Percentiles rank a stretch among this genome's conserved stretches.
These are phyloP conservation scores for Penaeus japonicus DNA, from an alignment of 1,140 invertebrate genomes.

Conservation along the genomic window DNA sequence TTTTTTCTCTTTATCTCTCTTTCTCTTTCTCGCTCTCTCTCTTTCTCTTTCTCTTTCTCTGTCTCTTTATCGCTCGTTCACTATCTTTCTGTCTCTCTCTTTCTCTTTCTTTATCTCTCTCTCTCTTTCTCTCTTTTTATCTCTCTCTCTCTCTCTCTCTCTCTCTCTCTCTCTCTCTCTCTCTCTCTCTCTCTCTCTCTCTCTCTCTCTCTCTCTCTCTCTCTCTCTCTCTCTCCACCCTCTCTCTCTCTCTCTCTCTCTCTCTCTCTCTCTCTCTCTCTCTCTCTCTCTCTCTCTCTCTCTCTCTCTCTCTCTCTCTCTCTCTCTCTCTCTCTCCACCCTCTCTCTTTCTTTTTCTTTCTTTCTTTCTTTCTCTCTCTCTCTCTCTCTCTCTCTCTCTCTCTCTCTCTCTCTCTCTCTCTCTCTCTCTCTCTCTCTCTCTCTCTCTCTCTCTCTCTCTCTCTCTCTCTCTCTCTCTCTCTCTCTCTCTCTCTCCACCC, in stretches of 20 bases:
- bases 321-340: no score
- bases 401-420: no score
- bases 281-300: neutral
- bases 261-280: neutral
- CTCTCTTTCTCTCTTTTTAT: neutral
- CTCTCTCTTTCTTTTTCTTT: neutral
- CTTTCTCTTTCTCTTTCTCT: neutral
- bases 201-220: neutral
- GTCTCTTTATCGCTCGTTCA: neutral
- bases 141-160: neutral
- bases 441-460: no score
- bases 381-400: no score
- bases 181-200: no score
- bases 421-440: no score
- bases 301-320: no score
- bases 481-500: no score
- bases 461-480: no score
- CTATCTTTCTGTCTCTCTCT: neutral
- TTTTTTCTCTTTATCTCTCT: no score
- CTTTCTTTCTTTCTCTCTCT: no score
- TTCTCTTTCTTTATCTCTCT: neutral
- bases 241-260: neutral
- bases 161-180: neutral
- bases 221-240: no score
- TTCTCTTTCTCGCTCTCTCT: neutral